Conservation (phyloP, 1,140 invertebrate genomes). For the Agrypnia vestita region DNA sequence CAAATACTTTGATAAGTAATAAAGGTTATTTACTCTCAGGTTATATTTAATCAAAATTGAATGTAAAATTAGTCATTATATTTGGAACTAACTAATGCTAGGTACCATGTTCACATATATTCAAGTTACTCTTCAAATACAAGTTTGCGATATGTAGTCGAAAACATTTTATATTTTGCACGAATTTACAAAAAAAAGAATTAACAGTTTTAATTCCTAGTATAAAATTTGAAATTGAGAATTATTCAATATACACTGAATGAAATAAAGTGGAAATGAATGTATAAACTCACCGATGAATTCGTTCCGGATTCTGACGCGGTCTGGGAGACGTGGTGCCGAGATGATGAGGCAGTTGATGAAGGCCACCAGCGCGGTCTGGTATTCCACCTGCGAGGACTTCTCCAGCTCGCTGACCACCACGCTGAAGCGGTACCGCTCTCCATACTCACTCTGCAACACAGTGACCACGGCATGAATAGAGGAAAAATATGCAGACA, state of each 20-base stretch:
- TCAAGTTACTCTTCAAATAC: too few relatives aligned
- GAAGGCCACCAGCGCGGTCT: slow-evolving; percentile 92
- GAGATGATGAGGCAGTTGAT: slow-evolving; percentile 97
- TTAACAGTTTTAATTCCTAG: too few relatives aligned
- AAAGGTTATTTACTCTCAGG: too few relatives aligned
- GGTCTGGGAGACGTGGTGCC: slow-evolving; percentile 88
- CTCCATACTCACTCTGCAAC: slow-evolving; percentile 83
- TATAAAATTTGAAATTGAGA: background rate
- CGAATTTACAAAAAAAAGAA: too few relatives aligned
- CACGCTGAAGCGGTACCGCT: slow-evolving; percentile 90
- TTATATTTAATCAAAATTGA: too few relatives aligned
- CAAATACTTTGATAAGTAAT: too few relatives aligned
- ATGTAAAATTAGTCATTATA: too few relatives aligned
- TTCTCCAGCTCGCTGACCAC: slow-evolving; percentile 90
- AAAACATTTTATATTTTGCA: too few relatives aligned
- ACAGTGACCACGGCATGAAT: slow-evolving; percentile 43
- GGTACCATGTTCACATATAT: too few relatives aligned
- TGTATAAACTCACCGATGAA: slow-evolving; percentile 85
- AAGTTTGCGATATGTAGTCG: too few relatives aligned
- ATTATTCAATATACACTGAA: background rate
- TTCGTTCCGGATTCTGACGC: slow-evolving; percentile 92
- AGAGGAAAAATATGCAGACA: too few relatives aligned
- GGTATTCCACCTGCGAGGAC: slow-evolving; percentile 87
- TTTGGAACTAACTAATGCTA: too few relatives aligned
- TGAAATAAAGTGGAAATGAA: background rate